Evolutionary conservation across 1,140 invertebrate species (phyloP), one percentile per base, ranked within the genome.

Genomic region (Camponotus pennsylvanicus): DNA sequence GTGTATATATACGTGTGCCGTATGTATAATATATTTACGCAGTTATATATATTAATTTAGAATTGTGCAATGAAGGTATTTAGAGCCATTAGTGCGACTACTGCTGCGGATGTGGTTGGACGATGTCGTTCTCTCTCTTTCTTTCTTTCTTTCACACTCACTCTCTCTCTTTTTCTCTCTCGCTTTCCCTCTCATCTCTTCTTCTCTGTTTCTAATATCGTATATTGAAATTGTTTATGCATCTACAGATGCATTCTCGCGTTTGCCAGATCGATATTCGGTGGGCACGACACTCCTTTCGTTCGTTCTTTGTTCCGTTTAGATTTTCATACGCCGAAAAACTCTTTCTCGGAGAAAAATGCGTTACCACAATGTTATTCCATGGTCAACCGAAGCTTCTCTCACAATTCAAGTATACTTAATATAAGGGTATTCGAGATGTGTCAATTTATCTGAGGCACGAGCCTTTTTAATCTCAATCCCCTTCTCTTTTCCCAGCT

Each of bases 31-130:
- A 80, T 84, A 69, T 85, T 71, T 69, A 78, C 66, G 63, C 78
- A 80, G 75, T 63, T 67, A 64, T 82, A 63, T 90, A 88, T 88
- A 88, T 88, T 91, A 92, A 89, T 93, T 92, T 93, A 93, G 92
- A 93, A 93, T 93, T 92, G 92, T 93, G 93, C 92, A 91, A 92
- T 90, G 77, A 92, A 92, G 66, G 86, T 92, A 63, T 89, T 52
- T 92, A 92, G 91, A 93, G 93, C 93, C 92, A 92, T 93, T 88
- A 80, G 92, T 93, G 93, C 91, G 89, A 92, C 90, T 91, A 92
- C 88, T 87, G 89, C 91, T 93, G 92, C 92, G 89, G 86, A 91
- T 92, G 92, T 91, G 90, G 90, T 88, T 86, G 86, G 87, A 91
- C 87, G 83, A 88, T n/a, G 80, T 90, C 86, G 86, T 90, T 87